Conservation (phyloP, 2,797 vertebrate genomes). For the Mormyrops boulengeri region DNA sequence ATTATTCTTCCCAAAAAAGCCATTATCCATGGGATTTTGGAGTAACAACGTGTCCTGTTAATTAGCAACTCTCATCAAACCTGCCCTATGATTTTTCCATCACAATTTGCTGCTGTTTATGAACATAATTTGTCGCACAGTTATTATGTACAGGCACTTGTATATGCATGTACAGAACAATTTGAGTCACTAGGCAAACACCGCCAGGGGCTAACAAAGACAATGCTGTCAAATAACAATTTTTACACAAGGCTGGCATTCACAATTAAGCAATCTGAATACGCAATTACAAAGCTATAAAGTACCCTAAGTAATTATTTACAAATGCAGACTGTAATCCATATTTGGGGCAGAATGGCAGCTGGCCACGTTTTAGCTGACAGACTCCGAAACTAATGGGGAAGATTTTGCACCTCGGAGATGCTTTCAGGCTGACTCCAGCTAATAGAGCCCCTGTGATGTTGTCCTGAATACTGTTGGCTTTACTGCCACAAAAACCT, state of each 20-base stretch:
- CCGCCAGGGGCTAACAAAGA: conserved; percentile 12
- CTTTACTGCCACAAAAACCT: not conserved
- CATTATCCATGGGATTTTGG: not conserved
- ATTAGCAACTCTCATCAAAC: not conserved
- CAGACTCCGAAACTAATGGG: not conserved
- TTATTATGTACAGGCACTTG: not conserved
- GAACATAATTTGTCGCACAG: not conserved
- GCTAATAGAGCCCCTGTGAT: not conserved
- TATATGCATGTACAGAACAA: not conserved
- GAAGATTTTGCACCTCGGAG: not conserved
- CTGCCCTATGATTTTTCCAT: not conserved
- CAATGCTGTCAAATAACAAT: conserved; percentile 13
- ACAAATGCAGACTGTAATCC: not conserved
- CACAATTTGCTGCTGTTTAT: not conserved
- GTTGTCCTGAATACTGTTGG: not conserved
- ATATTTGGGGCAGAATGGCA: not conserved
- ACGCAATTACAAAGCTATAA: not conserved
- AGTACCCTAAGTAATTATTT: not conserved
- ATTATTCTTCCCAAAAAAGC: not conserved
- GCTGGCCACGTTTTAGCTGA: not conserved
- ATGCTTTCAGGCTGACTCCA: not conserved
- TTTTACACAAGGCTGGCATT: conserved; percentile 3
- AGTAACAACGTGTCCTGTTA: not conserved
- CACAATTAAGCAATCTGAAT: not conserved
- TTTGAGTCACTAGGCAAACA: not conserved